phyloP scores from a whole-genome alignment of 2,888 invertebrate species.

The Dexiosoma caninum region DNA sequence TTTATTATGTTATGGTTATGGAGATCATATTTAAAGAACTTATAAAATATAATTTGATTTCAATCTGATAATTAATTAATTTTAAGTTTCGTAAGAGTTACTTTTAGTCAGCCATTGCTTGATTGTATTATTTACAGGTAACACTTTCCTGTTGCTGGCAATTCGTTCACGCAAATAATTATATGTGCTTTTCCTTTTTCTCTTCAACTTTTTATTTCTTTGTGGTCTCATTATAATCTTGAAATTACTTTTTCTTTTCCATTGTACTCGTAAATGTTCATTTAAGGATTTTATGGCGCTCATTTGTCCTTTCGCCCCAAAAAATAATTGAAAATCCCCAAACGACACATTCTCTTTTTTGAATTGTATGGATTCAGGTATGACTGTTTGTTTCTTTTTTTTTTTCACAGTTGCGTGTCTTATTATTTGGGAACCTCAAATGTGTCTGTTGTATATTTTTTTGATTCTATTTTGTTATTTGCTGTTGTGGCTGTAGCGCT shows the following conservation, averaged over 20 bases:
- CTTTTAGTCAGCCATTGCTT: too few relatives aligned
- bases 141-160: too few relatives aligned
- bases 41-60: too few relatives aligned
- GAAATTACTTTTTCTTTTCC: constrained; percentile 56
- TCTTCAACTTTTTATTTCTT: not conserved
- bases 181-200: too few relatives aligned
- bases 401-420: constrained; percentile 52
- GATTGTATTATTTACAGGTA: too few relatives aligned
- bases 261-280: constrained; percentile 29
- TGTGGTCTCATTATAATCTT: constrained; percentile 51
- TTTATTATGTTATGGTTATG: too few relatives aligned
- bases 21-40: too few relatives aligned
- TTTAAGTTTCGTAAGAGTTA: too few relatives aligned
- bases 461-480: constrained; percentile 15
- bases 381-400: constrained; percentile 37
- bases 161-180: too few relatives aligned
- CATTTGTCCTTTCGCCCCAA: constrained; percentile 24
- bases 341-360: not conserved
- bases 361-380: constrained; percentile 18
- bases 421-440: constrained; percentile 48
- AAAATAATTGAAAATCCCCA: constrained; percentile 1
- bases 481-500: not conserved
- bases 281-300: constrained; percentile 55
- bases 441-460: constrained; percentile 26
- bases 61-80: too few relatives aligned